phyloP scores from a whole-genome alignment of 2,797 vertebrate species.

The Steatocranus sp. region DNA sequence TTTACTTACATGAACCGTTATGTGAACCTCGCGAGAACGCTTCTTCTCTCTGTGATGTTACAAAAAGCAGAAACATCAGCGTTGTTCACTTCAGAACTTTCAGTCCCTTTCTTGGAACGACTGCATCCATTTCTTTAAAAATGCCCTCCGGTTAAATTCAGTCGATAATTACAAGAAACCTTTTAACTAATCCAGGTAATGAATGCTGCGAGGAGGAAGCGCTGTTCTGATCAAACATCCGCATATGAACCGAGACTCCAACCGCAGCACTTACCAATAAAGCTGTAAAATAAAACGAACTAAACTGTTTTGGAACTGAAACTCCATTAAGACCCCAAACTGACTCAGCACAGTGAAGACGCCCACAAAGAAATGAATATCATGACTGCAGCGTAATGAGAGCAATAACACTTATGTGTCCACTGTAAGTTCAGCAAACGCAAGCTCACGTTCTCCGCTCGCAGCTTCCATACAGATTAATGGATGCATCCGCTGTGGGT shows the following conservation, averaged over 20 bases:
- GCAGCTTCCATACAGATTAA: not conserved
- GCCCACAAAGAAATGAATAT: not conserved
- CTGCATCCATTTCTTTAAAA: not conserved
- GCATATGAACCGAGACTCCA: not conserved
- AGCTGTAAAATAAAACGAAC: slow-evolving; percentile 2
- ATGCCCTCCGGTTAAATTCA: not conserved
- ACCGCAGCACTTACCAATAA: not conserved
- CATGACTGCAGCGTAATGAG: not conserved
- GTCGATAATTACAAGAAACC: not conserved
- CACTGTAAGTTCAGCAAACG: not conserved
- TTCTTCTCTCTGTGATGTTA: rapidly evolving
- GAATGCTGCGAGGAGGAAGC: not conserved
- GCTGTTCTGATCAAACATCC: not conserved
- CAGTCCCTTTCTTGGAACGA: no score
- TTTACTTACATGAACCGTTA: not conserved
- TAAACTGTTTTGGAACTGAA: slow-evolving; percentile 9
- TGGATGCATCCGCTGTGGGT: not conserved
- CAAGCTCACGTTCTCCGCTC: not conserved
- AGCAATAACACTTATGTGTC: not conserved
- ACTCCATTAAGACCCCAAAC: not conserved
- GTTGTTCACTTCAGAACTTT: not conserved
- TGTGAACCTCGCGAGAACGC: rapidly evolving
- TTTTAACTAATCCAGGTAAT: not conserved
- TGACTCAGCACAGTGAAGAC: slow-evolving; percentile 6
- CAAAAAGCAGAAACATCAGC: not conserved